Conservation (phyloP, 2,888 invertebrate species). For the Allygus modestus region DNA sequence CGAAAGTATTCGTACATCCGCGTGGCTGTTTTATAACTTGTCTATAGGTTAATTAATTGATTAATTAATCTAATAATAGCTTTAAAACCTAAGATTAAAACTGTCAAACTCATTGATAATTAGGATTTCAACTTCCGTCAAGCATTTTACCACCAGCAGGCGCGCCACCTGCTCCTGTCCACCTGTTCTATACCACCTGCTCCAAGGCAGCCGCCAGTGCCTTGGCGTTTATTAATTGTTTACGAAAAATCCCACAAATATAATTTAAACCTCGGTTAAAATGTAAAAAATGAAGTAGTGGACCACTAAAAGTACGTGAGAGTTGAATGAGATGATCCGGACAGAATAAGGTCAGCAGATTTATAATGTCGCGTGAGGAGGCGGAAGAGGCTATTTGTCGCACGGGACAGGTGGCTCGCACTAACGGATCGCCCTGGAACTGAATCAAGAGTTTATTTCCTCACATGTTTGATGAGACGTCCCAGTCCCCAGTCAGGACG, state of each 20-base stretch:
- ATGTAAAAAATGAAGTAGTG: background rate
- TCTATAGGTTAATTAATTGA: background rate
- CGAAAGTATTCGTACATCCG: too few relatives aligned
- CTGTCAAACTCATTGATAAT: background rate
- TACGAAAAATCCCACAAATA: background rate
- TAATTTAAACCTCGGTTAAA: too few relatives aligned
- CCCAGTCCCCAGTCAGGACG: background rate
- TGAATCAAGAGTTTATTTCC: slow-evolving; percentile 48
- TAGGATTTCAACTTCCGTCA: background rate
- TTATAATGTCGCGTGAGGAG: slow-evolving; percentile 35
- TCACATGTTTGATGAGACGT: slow-evolving; percentile 3
- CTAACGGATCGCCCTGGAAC: slow-evolving; percentile 39
- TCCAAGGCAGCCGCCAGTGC: background rate
- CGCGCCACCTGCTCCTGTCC: background rate
- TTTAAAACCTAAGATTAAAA: background rate
- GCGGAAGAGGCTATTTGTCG: slow-evolving; percentile 50
- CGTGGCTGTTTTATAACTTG: too few relatives aligned
- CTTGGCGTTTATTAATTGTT: background rate
- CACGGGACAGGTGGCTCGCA: slow-evolving; percentile 34
- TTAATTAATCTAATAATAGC: background rate
- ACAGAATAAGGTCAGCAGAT: slow-evolving; percentile 41
- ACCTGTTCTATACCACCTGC: background rate
- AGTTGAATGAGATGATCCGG: slow-evolving; percentile 11
- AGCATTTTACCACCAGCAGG: background rate
- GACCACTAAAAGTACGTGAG: too few relatives aligned